Evolutionary conservation across 2,888 invertebrate species (phyloP).

Genomic region (Amblyteles armatorius): DNA sequence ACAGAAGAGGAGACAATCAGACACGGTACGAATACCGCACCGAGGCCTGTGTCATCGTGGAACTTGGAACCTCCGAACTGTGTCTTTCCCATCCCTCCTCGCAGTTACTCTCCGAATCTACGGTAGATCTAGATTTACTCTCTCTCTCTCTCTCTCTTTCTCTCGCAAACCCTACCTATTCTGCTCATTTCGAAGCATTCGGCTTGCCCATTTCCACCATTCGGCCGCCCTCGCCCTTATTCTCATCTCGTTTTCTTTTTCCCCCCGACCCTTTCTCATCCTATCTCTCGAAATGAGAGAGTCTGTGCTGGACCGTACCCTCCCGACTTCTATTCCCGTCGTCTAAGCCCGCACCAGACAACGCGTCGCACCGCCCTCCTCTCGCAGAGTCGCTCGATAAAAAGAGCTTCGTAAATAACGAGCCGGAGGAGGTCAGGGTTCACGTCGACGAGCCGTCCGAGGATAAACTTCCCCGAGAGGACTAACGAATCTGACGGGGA

Average conservation of each 20-base stretch:
- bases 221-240: conserved; percentile 23
- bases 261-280: not conserved
- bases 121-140: not conserved
- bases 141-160: not conserved
- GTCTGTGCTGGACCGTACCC: not conserved
- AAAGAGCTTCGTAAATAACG: conserved; percentile 33
- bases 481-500: conserved; percentile 50
- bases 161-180: not conserved
- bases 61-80: conserved; percentile 31
- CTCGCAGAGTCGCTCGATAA: conserved; percentile 26
- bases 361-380: not conserved
- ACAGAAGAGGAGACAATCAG: conserved; percentile 67
- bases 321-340: conserved; percentile 13
- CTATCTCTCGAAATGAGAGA: conserved; percentile 6
- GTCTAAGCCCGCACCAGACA: conserved; percentile 29
- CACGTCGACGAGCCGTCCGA: conserved; percentile 27
- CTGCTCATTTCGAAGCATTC: conserved; percentile 3
- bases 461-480: conserved; percentile 38
- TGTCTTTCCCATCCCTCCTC: not conserved
- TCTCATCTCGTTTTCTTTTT: conserved; percentile 16
- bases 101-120: conserved; percentile 16
- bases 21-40: conserved; percentile 66
- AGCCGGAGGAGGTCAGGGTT: conserved; percentile 54
- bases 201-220: conserved; percentile 7
- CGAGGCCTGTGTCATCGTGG: conserved; percentile 36